Conservation (phyloP, 1,140 invertebrate genomes). For the Plodia interpunctella region DNA sequence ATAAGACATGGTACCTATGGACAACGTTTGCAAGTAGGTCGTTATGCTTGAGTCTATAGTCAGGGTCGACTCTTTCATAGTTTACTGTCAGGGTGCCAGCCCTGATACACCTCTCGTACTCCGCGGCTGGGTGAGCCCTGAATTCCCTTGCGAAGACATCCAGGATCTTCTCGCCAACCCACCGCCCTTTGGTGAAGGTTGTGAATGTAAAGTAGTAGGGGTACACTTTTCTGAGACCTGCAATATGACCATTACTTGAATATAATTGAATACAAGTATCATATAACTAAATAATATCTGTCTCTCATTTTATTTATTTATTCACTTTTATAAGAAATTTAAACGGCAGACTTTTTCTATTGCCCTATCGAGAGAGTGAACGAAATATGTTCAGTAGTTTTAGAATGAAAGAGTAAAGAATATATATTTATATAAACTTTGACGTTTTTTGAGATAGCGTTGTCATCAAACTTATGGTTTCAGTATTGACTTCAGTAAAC, state of each 20-base stretch:
- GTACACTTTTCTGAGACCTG: slow-evolving; percentile 97
- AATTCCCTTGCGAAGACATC: slow-evolving; percentile 97
- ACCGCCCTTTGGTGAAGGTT: slow-evolving; percentile 97
- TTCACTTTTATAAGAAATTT: no score
- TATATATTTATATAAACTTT: no score
- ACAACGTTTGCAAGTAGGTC: slow-evolving; percentile 96
- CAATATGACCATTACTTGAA: slow-evolving; percentile 17
- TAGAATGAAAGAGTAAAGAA: no score
- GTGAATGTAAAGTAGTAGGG: slow-evolving; percentile 99
- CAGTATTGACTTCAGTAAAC: no score
- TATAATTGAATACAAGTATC: not conserved
- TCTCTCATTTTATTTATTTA: no score
- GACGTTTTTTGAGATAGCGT: no score
- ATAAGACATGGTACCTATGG: slow-evolving; percentile 85
- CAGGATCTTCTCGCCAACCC: slow-evolving; percentile 95
- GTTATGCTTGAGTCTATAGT: slow-evolving; percentile 95
- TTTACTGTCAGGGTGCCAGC: slow-evolving; percentile 96
- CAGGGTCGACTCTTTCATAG: slow-evolving; percentile 93
- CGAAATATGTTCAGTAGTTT: no score
- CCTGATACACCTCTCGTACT: slow-evolving; percentile 93
- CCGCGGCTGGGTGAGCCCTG: slow-evolving; percentile 92
- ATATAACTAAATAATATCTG: no score
- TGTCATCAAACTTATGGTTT: no score
- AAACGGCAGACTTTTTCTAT: no score
- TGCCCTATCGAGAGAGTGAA: no score